Base-by-base conservation (phyloP, 2,113 vertebrate genomes). In the Cacatua alba region DNA sequence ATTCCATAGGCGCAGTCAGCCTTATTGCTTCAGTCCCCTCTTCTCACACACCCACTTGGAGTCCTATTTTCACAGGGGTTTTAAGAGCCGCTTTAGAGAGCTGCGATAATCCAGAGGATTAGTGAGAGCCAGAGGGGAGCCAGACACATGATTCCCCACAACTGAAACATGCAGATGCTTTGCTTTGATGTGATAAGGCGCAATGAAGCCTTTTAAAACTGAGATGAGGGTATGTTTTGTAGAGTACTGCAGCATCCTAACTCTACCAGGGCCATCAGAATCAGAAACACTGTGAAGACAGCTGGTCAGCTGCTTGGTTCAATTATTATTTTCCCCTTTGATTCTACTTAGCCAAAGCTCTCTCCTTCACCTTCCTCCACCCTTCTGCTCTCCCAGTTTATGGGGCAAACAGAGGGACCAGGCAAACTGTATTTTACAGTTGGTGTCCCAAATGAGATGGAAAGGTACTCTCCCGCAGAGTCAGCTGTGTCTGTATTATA, bases 41-140 rank as follows among this genome's bases (percentile, higher is more conserved):
- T 94, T 93, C 94, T 97, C 77, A 94, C 94, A 96, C 95, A 89
- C 96, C 92, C 96, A 86, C 94, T 96, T 89, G 88, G 90, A 97
- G 92, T 79, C 83, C 86, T 96, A 90, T 97, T 96, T 96, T 97
- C 96, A 89, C 90, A 92, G 74, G 88, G 83, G 39, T 94, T 96
- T 96, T 94, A 96, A 97, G 96, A 97, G 95, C 96, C 0, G 65
- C 95, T 94, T 97, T 96, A 89, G 95, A 95, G 95, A 96, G 88
- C 91, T 96, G 94, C 84, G 92, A 96, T 97, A 97, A 97, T 96
- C 96, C 65, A 1, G 65, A 41, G 94, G 96, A 97, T 97, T 97
- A 97, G 91, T 43, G 44, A 87, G 90, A 97, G 95, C 96, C 96
- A 97, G 96, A 96, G 96, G 96, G 96, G 92, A 97, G 94, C 95